A percentile compares a stretch with the other conserved stretches of the same genome.
Evolutionary conservation across 2,113 vertebrate genomes (phyloP).

Genomic region (Trogon surrucura): DNA sequence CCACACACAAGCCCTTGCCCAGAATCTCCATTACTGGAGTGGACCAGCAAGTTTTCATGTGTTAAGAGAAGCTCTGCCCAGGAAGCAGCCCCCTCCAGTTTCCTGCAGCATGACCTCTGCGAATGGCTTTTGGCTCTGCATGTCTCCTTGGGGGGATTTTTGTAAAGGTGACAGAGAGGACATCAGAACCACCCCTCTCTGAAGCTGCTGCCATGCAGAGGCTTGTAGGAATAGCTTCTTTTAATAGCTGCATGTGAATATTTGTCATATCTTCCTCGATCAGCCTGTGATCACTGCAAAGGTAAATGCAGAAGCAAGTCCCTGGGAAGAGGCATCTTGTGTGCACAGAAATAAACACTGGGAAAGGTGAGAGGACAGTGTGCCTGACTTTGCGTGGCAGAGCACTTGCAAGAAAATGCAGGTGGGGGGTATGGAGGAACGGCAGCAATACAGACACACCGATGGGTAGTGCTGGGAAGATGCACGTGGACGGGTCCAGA

Average conservation of each 20-base stretch:
- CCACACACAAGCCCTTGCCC: not conserved
- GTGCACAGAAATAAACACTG: not conserved
- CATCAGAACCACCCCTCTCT: not conserved
- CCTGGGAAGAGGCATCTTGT: not conserved
- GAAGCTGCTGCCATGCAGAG: not conserved
- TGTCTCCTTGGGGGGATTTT: not conserved
- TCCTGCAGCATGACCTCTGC: not conserved
- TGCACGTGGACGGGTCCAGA: not conserved
- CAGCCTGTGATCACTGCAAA: not conserved
- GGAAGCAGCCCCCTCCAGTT: not conserved
- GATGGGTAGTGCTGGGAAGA: not conserved
- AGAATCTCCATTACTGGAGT: not conserved
- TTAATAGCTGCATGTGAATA: constrained; percentile 2
- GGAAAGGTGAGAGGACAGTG: not conserved
- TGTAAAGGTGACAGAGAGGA: not conserved
- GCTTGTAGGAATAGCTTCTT: not conserved
- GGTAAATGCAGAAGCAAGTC: not conserved
- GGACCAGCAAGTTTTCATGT: not conserved
- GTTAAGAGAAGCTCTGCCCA: not conserved
- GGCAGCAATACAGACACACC: not conserved
- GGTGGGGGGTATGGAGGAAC: not conserved
- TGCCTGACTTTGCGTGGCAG: not conserved
- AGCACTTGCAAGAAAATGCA: not conserved
- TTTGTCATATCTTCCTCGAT: not conserved
- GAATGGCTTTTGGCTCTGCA: not conserved